Conservation (phyloP, 2,888 invertebrate species). For the Drosophila kanekoi region DNA sequence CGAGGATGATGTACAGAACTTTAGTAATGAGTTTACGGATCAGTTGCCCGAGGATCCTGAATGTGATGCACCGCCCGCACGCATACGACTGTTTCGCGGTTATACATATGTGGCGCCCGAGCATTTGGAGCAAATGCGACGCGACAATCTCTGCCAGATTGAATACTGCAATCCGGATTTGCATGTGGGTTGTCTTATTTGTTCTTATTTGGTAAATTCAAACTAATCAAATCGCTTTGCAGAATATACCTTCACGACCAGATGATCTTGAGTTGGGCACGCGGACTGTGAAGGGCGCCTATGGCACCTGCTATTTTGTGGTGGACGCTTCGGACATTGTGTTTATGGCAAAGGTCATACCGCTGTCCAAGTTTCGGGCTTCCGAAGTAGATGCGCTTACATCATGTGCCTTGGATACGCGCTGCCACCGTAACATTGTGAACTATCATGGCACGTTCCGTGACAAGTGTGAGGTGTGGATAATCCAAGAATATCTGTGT, state of each 20-base stretch:
- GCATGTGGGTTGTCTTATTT: slow-evolving; percentile 50
- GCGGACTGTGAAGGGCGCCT: slow-evolving; percentile 68
- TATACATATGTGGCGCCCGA: slow-evolving; percentile 97
- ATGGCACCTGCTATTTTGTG: slow-evolving; percentile 79
- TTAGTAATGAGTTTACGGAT: slow-evolving; percentile 97
- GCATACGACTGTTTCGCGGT: slow-evolving; percentile 94
- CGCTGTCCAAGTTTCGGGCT: slow-evolving; percentile 74
- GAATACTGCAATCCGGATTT: slow-evolving; percentile 78
- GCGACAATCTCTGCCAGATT: slow-evolving; percentile 59
- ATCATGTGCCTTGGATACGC: slow-evolving; percentile 91
- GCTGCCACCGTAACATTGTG: slow-evolving; percentile 90
- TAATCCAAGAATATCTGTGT: slow-evolving; percentile 93
- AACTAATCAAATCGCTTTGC: background rate
- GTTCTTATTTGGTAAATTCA: background rate
- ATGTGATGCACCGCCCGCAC: slow-evolving; percentile 93
- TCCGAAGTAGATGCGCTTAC: slow-evolving; percentile 91
- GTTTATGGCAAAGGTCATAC: slow-evolving; percentile 79
- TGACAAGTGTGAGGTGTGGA: slow-evolving; percentile 94
- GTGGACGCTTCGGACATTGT: slow-evolving; percentile 64
- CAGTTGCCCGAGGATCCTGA: slow-evolving; percentile 97
- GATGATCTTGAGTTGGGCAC: slow-evolving; percentile 72
- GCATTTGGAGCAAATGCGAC: slow-evolving; percentile 72
- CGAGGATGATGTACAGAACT: slow-evolving; percentile 97
- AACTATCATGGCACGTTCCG: slow-evolving; percentile 92
- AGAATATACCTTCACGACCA: slow-evolving; percentile 75